Evolutionary conservation across 2,797 vertebrate species (phyloP), one percentile per base, ranked within the genome.

Genomic region (Gorsachius magnificus): DNA sequence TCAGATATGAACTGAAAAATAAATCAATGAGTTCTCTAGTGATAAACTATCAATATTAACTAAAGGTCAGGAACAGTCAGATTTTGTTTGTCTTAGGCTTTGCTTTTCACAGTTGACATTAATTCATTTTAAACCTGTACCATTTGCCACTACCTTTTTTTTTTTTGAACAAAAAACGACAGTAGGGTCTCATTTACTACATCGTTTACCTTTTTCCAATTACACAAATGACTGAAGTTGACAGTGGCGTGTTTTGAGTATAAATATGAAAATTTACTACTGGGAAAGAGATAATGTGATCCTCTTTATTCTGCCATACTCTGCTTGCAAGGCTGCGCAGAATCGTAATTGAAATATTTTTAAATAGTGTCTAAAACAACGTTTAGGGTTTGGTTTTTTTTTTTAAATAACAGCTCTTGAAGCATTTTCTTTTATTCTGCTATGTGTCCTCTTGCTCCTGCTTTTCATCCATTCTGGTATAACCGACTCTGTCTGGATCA

Each of bases 401-500:
- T 83, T 86, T 91, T 72, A 88, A 96, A 97, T 96, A 97, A 93
- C 92, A 94, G 91, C 66, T 91, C 92, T 91, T 58, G 26, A 87
- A 92, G 65, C 82, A 69, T 94, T 97, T 95, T 96, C 95, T 98
- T 96, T 99, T 99, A 99, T 99, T 98, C 98, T 99, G 97, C 97
- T 98, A 97, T 97, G 98, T 98, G 98, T 98, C 97, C 98, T 98
- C 98, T 99, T 99, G 99, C 99, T 99, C 99, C 98, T 98, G 98
- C 98, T 99, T 98, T 98, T 98, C 98, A 98, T 98, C 99, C 98
- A 99, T 99, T 99, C 99, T 98, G 98, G 98, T 99, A 98, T 98
- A 99, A 99, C 98, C 98, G 98, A 99, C 98, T 99, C 99, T 99
- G 99, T 99, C 99, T 99, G 98, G 98, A 99, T 99, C 99, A 99